A percentile compares a stretch with the other conserved stretches of the same genome.
These are phyloP conservation scores for Drosophila sp. DNA, from an alignment of 1,140 invertebrate species.

Conservation along the genomic window DNA sequence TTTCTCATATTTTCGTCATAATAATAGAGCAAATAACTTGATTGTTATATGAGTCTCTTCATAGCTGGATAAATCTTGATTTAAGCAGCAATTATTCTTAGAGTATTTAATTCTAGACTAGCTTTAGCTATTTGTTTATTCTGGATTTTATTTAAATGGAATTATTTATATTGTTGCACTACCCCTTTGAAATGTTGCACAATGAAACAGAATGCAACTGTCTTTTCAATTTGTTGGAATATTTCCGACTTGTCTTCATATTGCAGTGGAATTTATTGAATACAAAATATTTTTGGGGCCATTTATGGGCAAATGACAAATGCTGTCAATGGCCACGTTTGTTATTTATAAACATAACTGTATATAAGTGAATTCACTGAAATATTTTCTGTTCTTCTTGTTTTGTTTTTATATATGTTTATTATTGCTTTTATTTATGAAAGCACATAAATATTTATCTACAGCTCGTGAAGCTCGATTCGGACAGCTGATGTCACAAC, in stretches of 20 bases:
- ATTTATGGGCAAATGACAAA: conserved; percentile 34
- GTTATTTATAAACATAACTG: conserved; percentile 38
- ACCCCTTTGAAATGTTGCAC: too few relatives aligned
- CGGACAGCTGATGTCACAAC: conserved; percentile 38
- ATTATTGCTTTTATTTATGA: conserved; percentile 72
- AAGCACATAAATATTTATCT: conserved; percentile 76
- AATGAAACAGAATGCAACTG: not conserved
- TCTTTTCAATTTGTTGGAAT: conserved; percentile 19
- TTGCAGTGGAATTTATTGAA: conserved; percentile 25
- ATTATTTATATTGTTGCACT: too few relatives aligned
- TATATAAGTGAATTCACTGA: not conserved
- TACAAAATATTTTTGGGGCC: conserved; percentile 21
- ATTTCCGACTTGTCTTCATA: conserved; percentile 28
- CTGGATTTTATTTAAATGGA: too few relatives aligned
- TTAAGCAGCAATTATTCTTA: too few relatives aligned
- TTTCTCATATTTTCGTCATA: too few relatives aligned
- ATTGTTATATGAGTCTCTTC: too few relatives aligned
- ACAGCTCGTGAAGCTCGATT: conserved; percentile 41
- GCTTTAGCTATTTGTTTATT: too few relatives aligned
- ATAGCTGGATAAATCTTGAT: too few relatives aligned
- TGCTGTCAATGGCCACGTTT: conserved; percentile 53
- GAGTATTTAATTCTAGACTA: too few relatives aligned
- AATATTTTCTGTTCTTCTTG: conserved; percentile 9
- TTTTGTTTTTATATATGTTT: conserved; percentile 33
- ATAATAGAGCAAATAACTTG: too few relatives aligned